Percentiles rank a stretch among this genome's conserved stretches.
Conservation (phyloP, 2,113 vertebrate species). For the Calonectris borealis region DNA sequence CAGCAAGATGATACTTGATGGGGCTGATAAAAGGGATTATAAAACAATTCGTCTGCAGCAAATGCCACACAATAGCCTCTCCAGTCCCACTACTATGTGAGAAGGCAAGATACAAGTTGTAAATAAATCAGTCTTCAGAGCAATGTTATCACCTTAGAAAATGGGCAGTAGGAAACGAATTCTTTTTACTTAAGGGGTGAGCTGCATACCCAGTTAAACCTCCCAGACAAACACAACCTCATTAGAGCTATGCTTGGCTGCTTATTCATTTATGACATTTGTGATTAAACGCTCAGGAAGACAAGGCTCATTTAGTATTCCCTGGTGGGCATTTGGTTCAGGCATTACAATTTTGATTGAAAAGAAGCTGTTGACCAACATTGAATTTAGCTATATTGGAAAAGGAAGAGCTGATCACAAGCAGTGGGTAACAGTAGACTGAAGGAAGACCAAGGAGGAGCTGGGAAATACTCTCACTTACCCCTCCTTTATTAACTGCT, state of each 20-base stretch:
- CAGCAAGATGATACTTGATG: background rate
- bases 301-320: constrained; percentile 26
- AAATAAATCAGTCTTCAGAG: background rate
- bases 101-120: background rate
- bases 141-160: background rate
- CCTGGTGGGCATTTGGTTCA: constrained; percentile 11
- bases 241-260: constrained; percentile 26
- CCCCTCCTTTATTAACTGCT: background rate
- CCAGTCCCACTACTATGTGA: background rate
- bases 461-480: background rate
- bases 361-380: constrained; percentile 4
- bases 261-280: constrained; percentile 28
- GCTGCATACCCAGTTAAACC: background rate
- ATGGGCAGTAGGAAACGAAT: background rate
- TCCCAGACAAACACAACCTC: constrained; percentile 15
- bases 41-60: constrained; percentile 3
- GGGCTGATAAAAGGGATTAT: background rate
- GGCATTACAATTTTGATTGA: background rate
- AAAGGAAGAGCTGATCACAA: background rate
- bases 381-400: background rate
- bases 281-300: constrained; percentile 44
- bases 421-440: background rate
- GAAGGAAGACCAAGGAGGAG: background rate
- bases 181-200: background rate
- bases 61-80: background rate